Evolutionary conservation across 37 sponge, comb jelly and placozoan species (phyloP).

Genomic region (Beroe ovata): DNA sequence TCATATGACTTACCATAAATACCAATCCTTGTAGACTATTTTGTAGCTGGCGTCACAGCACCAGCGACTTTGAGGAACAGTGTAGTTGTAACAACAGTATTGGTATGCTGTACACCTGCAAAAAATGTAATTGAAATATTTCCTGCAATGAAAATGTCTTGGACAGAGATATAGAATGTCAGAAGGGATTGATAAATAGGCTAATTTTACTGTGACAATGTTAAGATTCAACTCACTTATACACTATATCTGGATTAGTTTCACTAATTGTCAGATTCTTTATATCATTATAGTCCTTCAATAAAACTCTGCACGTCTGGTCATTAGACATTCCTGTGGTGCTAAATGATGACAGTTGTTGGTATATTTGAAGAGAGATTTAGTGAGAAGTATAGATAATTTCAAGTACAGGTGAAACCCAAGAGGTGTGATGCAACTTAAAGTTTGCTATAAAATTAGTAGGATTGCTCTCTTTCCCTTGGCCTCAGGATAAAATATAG

Average conservation of each 20-base stretch:
- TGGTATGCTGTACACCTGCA: conserved; percentile 45
- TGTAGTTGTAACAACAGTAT: conserved; percentile 66
- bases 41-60: conserved; percentile 61
- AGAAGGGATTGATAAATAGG: no score
- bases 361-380: no score
- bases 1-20: conserved; percentile 19
- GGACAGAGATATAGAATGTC: no score
- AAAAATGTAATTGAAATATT: neutral
- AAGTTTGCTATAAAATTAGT: no score
- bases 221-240: conserved; percentile 56
- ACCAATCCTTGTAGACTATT: conserved; percentile 43
- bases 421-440: no score
- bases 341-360: no score
- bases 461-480: no score
- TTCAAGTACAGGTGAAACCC: no score
- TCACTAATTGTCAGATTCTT: conserved; percentile 40
- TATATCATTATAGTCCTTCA: conserved; percentile 44
- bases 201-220: no score
- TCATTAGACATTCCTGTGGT: conserved; percentile 61
- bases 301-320: conserved; percentile 27
- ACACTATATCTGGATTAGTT: conserved; percentile 22
- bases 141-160: no score
- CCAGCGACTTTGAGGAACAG: conserved; percentile 58
- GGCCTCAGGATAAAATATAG: no score
- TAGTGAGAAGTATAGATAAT: no score